phyloP scores from a whole-genome alignment of 2,113 vertebrate species.

The Nerophis lumbriciformis region DNA sequence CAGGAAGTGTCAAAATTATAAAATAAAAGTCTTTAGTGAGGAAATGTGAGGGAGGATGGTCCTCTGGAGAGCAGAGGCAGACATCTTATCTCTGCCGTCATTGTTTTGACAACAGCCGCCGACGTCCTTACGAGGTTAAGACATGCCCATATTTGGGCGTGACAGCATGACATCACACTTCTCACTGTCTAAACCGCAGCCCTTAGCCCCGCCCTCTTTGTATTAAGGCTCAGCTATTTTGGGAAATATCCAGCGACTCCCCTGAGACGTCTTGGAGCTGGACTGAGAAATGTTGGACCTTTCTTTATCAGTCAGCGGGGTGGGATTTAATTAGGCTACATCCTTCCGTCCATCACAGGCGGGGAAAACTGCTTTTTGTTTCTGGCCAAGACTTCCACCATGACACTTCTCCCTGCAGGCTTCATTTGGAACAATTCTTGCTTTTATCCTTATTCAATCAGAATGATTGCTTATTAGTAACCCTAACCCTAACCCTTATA shows the following conservation, averaged over 20 bases:
- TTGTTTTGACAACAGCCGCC: constrained; percentile 34
- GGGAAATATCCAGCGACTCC: constrained; percentile 43
- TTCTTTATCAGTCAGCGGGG: constrained; percentile 16
- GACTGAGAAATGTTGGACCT: constrained; percentile 5
- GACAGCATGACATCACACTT: constrained; percentile 34
- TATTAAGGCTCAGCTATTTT: constrained; percentile 31
- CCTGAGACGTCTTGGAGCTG: constrained; percentile 17
- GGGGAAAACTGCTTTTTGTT: constrained; percentile 29
- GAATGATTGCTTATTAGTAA: no score
- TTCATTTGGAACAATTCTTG: neutral
- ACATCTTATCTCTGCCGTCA: neutral
- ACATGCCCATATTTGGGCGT: constrained; percentile 37
- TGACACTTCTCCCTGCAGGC: constrained; percentile 30
- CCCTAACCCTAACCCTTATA: no score
- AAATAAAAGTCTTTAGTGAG: no score
- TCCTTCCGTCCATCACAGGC: constrained; percentile 22
- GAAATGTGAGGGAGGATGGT: neutral
- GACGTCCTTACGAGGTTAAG: constrained; percentile 24
- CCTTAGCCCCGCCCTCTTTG: neutral
- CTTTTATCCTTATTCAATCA: no score
- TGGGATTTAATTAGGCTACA: constrained; percentile 45
- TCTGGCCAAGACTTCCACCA: constrained; percentile 37
- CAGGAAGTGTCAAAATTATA: neutral
- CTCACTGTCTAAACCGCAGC: constrained; percentile 30
- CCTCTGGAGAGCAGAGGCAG: neutral